Evolutionary conservation across 2,797 vertebrate genomes (phyloP), one percentile per base, ranked within the genome.

Genomic region (Numenius phaeopus): DNA sequence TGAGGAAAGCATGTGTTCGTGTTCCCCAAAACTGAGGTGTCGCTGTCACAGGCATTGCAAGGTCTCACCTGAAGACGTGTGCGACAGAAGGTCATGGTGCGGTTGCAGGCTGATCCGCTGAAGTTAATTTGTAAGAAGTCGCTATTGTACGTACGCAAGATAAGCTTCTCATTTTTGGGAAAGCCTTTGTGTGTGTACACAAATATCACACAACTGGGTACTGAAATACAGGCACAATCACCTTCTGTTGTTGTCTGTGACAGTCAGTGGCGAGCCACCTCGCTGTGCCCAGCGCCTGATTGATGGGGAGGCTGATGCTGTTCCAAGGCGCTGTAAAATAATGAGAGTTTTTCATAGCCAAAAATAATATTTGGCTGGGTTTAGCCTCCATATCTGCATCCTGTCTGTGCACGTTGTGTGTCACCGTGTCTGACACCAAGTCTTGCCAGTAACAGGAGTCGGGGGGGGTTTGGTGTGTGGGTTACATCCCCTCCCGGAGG

Each of bases 41-140:
- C 0, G 1, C 26, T 8, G 47, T 30, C 39, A 5, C 11, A 4
- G 17, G 40, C 19, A 2, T 78, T 34, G 29, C 11, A 8, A 9
- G 52, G 37, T 32, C 44, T 42, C 27, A 37, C 50, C 40, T 27
- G n/a, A 30, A 29, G 49, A 16, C 11, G 30, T 2, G 23, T 30
- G 10, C 0, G 7, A 24, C 21, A 21, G 39, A 27, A 40, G 37
- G 66, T 34, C 39, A 9, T 19, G 69, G 24, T 4, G 8, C 1
- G 3, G 8, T 50, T 30, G 21, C 9, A 3, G 42, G 44, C n/a
- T 26, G 61, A 55, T 20, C 47, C 4, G 1, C 61, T 62, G n/a
- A 50, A 22, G 40, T 13, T 59, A 23, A 34, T 34, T 46, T n/a
- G 32, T 66, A 50, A 72, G 59, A 44, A 30, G 20, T 7, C 26